Evolutionary conservation across 2,797 vertebrate genomes (phyloP).

Genomic region (Cryptoprocta ferox): DNA sequence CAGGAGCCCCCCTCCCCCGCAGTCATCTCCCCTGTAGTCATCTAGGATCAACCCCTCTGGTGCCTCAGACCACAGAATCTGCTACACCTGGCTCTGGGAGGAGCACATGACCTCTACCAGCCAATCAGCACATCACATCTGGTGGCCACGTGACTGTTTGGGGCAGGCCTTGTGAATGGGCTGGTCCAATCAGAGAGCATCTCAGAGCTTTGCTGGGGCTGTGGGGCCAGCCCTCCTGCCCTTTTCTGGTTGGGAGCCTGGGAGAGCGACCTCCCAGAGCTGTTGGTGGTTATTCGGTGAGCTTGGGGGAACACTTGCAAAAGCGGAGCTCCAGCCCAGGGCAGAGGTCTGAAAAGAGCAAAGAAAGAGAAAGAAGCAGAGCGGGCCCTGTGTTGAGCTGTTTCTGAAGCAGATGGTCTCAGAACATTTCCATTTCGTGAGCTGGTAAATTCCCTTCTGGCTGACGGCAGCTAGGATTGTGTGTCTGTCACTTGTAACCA

Average conservation of each 20-base stretch:
- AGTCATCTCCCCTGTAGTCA: neutral
- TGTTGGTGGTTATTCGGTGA: neutral
- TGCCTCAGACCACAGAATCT: neutral
- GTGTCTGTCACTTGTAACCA: neutral
- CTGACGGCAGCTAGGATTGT: neutral
- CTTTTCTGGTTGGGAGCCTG: neutral
- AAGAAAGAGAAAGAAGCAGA: neutral
- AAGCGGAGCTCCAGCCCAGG: neutral
- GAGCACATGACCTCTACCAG: neutral
- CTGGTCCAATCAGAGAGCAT: neutral
- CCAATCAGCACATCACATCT: neutral
- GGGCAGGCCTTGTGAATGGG: neutral
- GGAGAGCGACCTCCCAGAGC: neutral
- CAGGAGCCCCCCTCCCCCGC: rapidly evolving
- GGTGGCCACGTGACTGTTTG: neutral
- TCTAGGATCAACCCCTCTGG: too few relatives aligned
- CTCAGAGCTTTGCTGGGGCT: neutral
- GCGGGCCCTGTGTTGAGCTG: neutral
- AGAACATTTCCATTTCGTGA: neutral
- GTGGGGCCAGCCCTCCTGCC: neutral
- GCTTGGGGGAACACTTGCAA: neutral
- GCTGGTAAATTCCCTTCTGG: neutral
- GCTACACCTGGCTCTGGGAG: too few relatives aligned
- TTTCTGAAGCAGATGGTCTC: neutral
- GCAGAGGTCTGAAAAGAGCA: neutral